phyloP scores from a whole-genome alignment of 2,797 vertebrate species.

The Sphaeramia orbicularis region DNA sequence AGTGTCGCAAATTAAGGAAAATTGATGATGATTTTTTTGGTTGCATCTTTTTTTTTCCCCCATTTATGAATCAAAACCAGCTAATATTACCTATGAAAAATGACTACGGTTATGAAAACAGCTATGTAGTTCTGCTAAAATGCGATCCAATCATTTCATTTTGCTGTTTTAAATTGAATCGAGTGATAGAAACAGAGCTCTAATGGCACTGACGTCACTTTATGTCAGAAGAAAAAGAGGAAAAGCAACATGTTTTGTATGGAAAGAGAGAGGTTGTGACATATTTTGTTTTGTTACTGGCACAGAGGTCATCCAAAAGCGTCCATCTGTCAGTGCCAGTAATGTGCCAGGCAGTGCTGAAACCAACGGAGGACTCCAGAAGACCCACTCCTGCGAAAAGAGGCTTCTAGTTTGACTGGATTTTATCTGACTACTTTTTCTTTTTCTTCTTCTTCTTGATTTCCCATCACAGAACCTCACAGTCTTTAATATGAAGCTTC shows the following conservation, averaged over 20 bases:
- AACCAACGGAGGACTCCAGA: constrained; percentile 77
- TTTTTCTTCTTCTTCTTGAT: constrained; percentile 30
- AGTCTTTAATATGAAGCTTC: not conserved
- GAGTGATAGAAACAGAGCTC: constrained; percentile 46
- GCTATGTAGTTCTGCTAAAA: no score
- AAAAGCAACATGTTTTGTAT: not conserved
- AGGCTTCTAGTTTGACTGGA: constrained; percentile 63
- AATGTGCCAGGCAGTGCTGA: constrained; percentile 81
- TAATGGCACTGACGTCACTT: constrained; percentile 69
- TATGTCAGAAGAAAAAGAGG: constrained; percentile 46
- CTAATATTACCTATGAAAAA: no score
- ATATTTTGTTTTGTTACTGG: constrained; percentile 56
- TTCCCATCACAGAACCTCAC: constrained; percentile 12
- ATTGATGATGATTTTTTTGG: no score
- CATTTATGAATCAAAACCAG: no score
- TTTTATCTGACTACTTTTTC: constrained; percentile 3
- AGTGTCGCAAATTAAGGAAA: no score
- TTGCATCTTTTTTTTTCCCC: no score
- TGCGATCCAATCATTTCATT: no score
- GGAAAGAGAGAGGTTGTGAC: constrained; percentile 38
- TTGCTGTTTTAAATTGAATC: no score
- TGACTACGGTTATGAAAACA: no score
- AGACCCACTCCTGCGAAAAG: constrained; percentile 84
- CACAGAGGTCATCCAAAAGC: constrained; percentile 57
- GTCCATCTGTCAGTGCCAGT: constrained; percentile 60